Evolutionary conservation across 2,888 invertebrate genomes (phyloP).

Genomic region (Ophion costatus): DNA sequence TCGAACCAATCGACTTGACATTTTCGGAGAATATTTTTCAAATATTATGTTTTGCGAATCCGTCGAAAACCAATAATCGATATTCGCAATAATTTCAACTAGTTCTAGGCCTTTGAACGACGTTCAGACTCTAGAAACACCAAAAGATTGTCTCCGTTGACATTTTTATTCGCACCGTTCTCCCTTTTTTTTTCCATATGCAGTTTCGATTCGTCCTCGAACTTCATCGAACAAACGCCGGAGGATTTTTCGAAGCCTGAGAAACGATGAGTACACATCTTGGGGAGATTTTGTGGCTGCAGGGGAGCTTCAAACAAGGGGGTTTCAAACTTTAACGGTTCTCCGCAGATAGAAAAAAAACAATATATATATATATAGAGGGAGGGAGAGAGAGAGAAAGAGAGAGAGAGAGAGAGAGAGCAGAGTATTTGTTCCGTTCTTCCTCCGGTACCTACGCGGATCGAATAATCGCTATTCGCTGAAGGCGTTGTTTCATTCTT

Average conservation of each 20-base stretch:
- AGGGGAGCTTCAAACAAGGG: background rate
- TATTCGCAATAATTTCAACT: too few relatives aligned
- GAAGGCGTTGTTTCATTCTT: slow-evolving; percentile 2
- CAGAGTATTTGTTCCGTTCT: background rate
- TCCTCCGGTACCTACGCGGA: background rate
- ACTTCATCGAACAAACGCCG: too few relatives aligned
- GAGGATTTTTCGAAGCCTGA: too few relatives aligned
- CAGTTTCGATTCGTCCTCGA: too few relatives aligned
- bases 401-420: background rate
- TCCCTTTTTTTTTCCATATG: background rate
- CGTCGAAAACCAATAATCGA: too few relatives aligned
- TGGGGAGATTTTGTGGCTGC: background rate
- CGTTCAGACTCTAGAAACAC: background rate
- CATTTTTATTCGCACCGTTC: background rate
- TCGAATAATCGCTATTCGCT: background rate
- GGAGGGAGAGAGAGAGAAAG: too few relatives aligned
- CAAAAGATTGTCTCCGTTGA: background rate
- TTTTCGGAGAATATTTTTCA: too few relatives aligned
- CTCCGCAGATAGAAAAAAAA: background rate
- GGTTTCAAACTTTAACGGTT: background rate
- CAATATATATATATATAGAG: too few relatives aligned
- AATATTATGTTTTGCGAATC: too few relatives aligned
- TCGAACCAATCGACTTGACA: too few relatives aligned
- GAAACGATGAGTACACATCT: background rate
- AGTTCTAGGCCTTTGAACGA: background rate